These are phyloP conservation scores for Syrista parreyssii DNA, from an alignment of 2,888 invertebrate species.

Conservation along the genomic window DNA sequence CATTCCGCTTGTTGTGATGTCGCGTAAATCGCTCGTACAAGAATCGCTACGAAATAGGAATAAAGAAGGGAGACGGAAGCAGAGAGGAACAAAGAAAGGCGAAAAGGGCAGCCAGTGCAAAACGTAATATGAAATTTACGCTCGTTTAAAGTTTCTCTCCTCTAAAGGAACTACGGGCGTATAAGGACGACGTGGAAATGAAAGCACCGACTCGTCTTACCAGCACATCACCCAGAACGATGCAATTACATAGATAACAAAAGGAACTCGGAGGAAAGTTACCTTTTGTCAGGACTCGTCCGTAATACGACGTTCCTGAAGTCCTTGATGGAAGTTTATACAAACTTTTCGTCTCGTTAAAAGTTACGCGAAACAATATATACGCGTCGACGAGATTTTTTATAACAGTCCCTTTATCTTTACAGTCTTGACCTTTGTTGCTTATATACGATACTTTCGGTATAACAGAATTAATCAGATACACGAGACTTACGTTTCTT, in stretches of 20 bases:
- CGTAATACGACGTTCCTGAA: conserved; percentile 16
- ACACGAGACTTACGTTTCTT: not conserved
- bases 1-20: not conserved
- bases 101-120: not conserved
- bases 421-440: not conserved
- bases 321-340: not conserved
- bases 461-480: not conserved
- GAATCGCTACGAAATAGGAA: not conserved
- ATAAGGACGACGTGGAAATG: not conserved
- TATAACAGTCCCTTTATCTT: not conserved
- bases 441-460: not conserved
- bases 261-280: conserved; percentile 40
- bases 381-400: not conserved
- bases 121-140: not conserved
- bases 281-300: conserved; percentile 39
- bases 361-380: not conserved
- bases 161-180: not conserved
- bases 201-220: not conserved
- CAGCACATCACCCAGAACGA: conserved; percentile 32
- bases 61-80: not conserved
- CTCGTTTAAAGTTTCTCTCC: conserved; percentile 40
- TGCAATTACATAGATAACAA: conserved; percentile 44
- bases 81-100: not conserved
- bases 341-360: conserved; percentile 1
- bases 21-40: not conserved